Base-by-base conservation (phyloP, 2,797 vertebrate species). In the Takifugu ocellatus region DNA sequence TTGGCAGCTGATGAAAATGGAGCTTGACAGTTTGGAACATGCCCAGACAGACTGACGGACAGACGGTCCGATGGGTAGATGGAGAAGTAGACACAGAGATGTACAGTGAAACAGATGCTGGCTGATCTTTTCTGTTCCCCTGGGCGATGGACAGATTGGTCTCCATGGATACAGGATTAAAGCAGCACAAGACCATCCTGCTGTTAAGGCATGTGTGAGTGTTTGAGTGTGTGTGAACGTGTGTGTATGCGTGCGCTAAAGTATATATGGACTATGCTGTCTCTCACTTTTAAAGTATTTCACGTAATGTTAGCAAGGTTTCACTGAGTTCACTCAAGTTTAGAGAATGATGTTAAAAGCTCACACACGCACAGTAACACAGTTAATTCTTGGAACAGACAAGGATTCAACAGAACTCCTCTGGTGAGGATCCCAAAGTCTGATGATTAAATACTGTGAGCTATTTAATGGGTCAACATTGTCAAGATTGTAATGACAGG, bases 131-230 rank as follows among this genome's bases (percentile, higher is more conserved):
- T 68, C 65, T 59, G 27, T 45, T 78, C 79, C 76, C 69, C 11
- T 14, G 83, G 82, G 79, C 75, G 66, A 82, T 87, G 84, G 86
- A 84, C 79, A 81, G 88, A 88, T 88, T 88, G 90, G 91, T 86
- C 89, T 90, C 84, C 85, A 84, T 81, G 86, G 88, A 92, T 87
- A 84, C 78, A 51, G 82, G 88, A 92, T 93, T 92, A 93, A 78
- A 86, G 72, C 60, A 72, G 70, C 79, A 72, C 83, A 72, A 78
- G 65, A 76, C 57, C 76, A 77, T 81, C 75, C 77, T 77, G 78
- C 79, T 80, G 68, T 75, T 63, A 63, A 65, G 52, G 51, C 48
- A 57, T 55, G 51, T 56, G 29, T 61, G 48, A 3, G 14, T 53
- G 49, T 49, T 48, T 60, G 43, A 49, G 51, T 53, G 21, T 27